Base-by-base conservation (phyloP, 2,797 vertebrate genomes). In the Aphelocoma californica region DNA sequence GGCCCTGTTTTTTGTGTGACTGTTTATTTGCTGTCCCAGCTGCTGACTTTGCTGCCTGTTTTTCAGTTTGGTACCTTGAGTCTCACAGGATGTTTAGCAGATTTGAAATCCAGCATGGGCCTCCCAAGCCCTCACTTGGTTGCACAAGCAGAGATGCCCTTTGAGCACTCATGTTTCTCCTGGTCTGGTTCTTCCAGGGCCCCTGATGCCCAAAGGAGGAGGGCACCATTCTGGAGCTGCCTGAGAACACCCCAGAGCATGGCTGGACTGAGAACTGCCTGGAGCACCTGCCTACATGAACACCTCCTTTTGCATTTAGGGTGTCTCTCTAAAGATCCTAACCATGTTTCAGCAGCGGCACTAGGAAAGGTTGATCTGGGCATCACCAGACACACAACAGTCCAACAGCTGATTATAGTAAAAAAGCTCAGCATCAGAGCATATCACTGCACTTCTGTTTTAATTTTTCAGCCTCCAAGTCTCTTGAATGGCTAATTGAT, bases 141-240 rank as follows among this genome's bases (percentile, higher is more conserved):
- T 93, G 71, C 85, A 79, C 56, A 94, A 84, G 72, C 77, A 32
- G 56, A 16, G 61, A 26, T 54, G 70, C 44, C 81, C 89, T 96
- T 91, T 78, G 92, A 72, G 36, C 69, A 0, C 24, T 79, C 38
- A 3, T 20, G 20, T 78, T 67, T 58, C 72, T 72, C 26, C 42
- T 20, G 32, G 2, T 29, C 54, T 64, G 66, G 45, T 42, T 77
- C 62, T 81, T 75, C 19, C 66, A 80, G 48, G 29, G 56, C 14
- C 9, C 24, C 5, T 12, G 18, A 1, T 0, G 4, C 18, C 25
- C 3, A 5, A 23, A 53, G 50, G 57, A 86, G 64, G 18, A 47
- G 14, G 38, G 12, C 19, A 54, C 31, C 1, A 1, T 9, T 26
- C 34, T 15, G 31, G 50, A 90, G 48, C 65, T 67, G 29, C 40